Evolutionary conservation across 1,140 invertebrate genomes (phyloP), one percentile per base, ranked within the genome.

Genomic region (Portunus trituberculatus): DNA sequence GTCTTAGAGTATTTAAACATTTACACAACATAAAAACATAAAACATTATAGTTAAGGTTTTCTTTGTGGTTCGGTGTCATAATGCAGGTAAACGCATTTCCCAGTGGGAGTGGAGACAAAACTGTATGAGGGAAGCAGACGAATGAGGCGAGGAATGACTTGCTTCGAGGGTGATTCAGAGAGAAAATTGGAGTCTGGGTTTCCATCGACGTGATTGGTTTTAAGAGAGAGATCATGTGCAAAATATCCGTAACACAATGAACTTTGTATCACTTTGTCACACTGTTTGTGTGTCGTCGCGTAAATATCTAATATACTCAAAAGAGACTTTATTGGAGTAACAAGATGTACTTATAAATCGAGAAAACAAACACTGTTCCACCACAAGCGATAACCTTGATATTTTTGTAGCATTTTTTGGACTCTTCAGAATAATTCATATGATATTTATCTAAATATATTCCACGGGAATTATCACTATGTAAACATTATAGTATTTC

Each of bases 1-100:
- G 52, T 59, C 52, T 76, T 76, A 76, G 6, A 76, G 8, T 76
- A 76, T 76, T 76, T n/a, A 25, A 76, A 76, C 67, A 76, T 76
- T 76, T 76, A 76, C 25, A 76, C 67, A 76, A 76, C 67, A 76
- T 76, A 76, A 76, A 59, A 76, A 76, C 67, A 76, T 76, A 76
- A 76, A 59, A 76, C 25, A 76, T 76, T 3, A 20, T 20, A 25
- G 67, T n/a, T n/a, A 7, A 76, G 67, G 20, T 76, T 76, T 25
- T n/a, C 16, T 76, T 76, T 76, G 67, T 76, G 67, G 67, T 76
- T n/a, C 25, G 67, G 67, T 76, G 12, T 59, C 52, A 59, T 14
- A 59, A 59, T 59, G 52, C 16, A n/a, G 67, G 25, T 3, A 59
- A 59, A 59, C 52, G 20, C 12, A 76, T n/a, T 76, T 76, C 20